Conservation (phyloP, 2,888 invertebrate species). For the Lithophane ornitopus region DNA sequence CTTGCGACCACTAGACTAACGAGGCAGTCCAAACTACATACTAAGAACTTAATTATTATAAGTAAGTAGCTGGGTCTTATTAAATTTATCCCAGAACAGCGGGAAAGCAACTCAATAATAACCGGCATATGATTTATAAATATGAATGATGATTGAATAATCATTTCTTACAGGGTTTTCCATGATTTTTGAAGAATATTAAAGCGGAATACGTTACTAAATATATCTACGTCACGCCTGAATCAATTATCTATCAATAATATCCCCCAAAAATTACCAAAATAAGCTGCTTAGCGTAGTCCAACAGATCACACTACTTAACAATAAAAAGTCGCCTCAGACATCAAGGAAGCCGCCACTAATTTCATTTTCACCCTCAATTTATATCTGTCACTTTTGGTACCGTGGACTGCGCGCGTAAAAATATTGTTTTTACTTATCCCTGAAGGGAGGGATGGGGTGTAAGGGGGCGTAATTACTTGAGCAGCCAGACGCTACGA, state of each 20-base stretch:
- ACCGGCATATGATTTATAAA: too few species aligned
- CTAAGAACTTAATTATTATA: background rate
- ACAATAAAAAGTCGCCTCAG: slow-evolving; percentile 74
- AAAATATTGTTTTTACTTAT: slow-evolving; percentile 91
- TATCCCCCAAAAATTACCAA: slow-evolving; percentile 29
- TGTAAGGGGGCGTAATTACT: slow-evolving; percentile 85
- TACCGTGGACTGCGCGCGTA: slow-evolving; percentile 85
- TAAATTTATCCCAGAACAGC: background rate
- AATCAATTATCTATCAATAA: too few species aligned
- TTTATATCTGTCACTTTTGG: slow-evolving; percentile 89
- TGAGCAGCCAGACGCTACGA: slow-evolving; percentile 84
- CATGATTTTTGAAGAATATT: too few species aligned
- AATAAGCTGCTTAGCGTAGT: slow-evolving; percentile 51
- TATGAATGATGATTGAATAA: too few species aligned
- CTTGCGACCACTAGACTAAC: background rate
- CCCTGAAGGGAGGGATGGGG: slow-evolving; percentile 77
- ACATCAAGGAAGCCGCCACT: slow-evolving; percentile 81
- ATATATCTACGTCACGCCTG: too few species aligned
- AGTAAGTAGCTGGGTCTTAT: background rate
- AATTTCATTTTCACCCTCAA: slow-evolving; percentile 87
- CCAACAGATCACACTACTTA: slow-evolving; percentile 63
- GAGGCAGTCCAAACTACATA: background rate
- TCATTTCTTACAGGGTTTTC: too few species aligned
- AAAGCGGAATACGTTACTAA: too few species aligned
- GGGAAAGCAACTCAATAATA: slow-evolving; percentile 2